Evolutionary conservation across 2,888 invertebrate species (phyloP), one percentile per base, ranked within the genome.

Genomic region (Prionchulus punctatus): DNA sequence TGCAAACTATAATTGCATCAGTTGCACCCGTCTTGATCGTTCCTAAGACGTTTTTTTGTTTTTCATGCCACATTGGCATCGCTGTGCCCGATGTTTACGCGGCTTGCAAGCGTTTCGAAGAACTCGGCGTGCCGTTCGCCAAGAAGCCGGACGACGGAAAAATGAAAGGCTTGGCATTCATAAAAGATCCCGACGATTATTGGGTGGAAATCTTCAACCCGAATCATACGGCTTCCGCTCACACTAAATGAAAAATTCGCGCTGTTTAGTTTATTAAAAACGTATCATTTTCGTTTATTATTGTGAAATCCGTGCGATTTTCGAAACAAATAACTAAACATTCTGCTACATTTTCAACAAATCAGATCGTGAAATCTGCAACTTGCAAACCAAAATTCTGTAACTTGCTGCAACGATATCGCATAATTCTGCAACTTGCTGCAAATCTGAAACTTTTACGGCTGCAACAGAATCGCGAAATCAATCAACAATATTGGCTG

Each of bases 141-240:
- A 94, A 92, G 71, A 82, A 80, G 62, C 90, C 89, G 0, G 81
- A 84, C 66, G 91, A 88, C 65, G 80, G 79, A 4, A 86, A 85
- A 70, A 90, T 91, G 88, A 89, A 85, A 71, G 88, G 88, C 0
- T 75, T 92, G 50, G 92, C 91, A 1, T 92, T 92, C 71, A 87
- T 92, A 58, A 84, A 87, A 65, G 92, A 92, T 71, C 92, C 92
- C 0, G 92, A 92, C 71, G 91, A 89, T 30, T 92, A 92, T 70
- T 90, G 90, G 90, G 90, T 92, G 66, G 91, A 92, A 72, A 86
- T 90, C 58, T 81, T 89, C 66, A 82, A 73, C 60, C 67, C 71
- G 23, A 60, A 59, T 2, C 65, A 65, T 47, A 66, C 71, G 64
- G 50, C 27, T 28, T 26, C 15, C 30, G 27, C 45, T 45, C 45